Evolutionary conservation across 2,888 invertebrate genomes (phyloP).

Genomic region (Drosophila algonquin): DNA sequence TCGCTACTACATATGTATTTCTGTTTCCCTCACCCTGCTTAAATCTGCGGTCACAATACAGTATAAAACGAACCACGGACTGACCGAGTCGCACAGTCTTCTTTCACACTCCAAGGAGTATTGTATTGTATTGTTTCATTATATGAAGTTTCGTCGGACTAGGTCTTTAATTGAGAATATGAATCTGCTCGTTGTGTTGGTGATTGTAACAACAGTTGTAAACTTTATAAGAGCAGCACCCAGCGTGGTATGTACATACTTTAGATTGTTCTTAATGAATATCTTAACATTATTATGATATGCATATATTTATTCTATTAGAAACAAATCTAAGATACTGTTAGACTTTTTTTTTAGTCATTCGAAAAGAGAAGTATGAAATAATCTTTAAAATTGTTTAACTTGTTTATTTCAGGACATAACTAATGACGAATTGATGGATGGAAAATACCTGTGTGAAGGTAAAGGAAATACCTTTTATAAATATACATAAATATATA

Average conservation of each 20-base stretch:
- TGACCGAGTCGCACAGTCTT: constrained; percentile 45
- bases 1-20: neutral
- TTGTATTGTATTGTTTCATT: constrained; percentile 8
- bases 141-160: constrained; percentile 12
- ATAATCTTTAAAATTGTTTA: neutral
- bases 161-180: constrained; percentile 21
- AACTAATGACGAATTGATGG: constrained; percentile 44
- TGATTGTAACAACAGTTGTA: constrained; percentile 27
- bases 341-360: neutral
- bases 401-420: constrained; percentile 24
- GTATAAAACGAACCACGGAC: constrained; percentile 54
- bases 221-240: constrained; percentile 37
- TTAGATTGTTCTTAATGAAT: neutral
- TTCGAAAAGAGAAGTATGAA: too few species aligned
- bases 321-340: too few species aligned
- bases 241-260: constrained; percentile 27
- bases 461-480: constrained; percentile 18
- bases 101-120: constrained; percentile 33
- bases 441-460: constrained; percentile 49
- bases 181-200: constrained; percentile 40
- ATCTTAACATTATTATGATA: neutral
- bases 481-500: too few species aligned
- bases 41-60: constrained; percentile 9
- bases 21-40: constrained; percentile 57
- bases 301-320: too few species aligned